These are phyloP conservation scores for Vombatus ursinus DNA, from an alignment of 2,113 vertebrate species.

Conservation along the genomic window DNA sequence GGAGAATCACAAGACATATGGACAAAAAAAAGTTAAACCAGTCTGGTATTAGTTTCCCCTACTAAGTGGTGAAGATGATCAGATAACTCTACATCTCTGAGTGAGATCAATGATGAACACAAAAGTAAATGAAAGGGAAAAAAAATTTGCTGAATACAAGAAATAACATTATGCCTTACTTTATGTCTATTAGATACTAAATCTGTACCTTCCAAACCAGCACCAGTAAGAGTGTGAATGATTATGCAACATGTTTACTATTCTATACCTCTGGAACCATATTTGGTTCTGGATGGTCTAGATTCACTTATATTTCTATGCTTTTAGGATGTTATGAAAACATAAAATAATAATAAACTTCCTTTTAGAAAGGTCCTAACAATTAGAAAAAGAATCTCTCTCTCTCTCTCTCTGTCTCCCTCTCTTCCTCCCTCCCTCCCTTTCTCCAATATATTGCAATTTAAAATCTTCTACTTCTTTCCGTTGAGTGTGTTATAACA, in stretches of 20 bases:
- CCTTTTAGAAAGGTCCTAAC: too few species aligned
- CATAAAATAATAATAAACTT: neutral
- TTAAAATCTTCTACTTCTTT: neutral
- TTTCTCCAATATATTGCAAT: neutral
- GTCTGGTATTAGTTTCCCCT: slow-evolving; percentile 44
- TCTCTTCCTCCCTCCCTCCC: too few species aligned
- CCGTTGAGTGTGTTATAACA: neutral
- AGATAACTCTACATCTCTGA: slow-evolving; percentile 45
- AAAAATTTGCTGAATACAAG: slow-evolving; percentile 41
- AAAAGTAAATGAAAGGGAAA: slow-evolving; percentile 50
- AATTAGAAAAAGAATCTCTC: too few species aligned
- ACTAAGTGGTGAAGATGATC: neutral
- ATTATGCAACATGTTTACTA: too few species aligned
- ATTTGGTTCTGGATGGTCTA: too few species aligned
- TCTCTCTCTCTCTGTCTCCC: too few species aligned
- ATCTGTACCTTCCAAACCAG: neutral
- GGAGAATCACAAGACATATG: slow-evolving; percentile 24
- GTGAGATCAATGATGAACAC: slow-evolving; percentile 31
- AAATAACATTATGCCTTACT: slow-evolving; percentile 54
- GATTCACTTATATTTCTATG: neutral
- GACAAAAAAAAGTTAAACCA: slow-evolving; percentile 22
- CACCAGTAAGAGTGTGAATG: too few species aligned
- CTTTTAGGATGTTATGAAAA: neutral
- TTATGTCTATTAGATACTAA: slow-evolving; percentile 53
- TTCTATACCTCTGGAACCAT: too few species aligned